phyloP scores from a whole-genome alignment of 2,797 vertebrate species.

The Brachyalestes nurse region DNA sequence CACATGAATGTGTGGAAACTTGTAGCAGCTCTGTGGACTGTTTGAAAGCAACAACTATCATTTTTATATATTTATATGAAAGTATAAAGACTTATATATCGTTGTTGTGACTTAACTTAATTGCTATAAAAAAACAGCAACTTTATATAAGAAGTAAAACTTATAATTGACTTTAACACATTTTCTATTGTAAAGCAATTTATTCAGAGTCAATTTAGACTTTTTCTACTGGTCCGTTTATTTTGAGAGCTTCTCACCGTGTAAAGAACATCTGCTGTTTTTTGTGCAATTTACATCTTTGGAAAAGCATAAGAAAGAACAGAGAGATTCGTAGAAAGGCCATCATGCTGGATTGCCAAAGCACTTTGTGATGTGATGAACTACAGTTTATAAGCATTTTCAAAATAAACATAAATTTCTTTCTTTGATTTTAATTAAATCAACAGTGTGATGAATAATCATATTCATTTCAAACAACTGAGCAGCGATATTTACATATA shows the following conservation, averaged over 20 bases:
- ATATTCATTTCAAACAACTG: no score
- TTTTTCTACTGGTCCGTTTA: no score
- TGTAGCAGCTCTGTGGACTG: background rate
- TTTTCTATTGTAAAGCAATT: no score
- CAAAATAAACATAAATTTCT: background rate
- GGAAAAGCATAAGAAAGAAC: background rate
- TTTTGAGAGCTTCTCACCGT: no score
- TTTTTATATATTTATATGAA: background rate
- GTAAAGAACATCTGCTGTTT: no score
- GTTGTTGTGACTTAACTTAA: no score
- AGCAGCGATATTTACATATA: no score
- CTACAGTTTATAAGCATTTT: background rate
- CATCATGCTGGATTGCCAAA: background rate
- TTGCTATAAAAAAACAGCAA: no score
- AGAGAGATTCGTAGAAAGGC: no score
- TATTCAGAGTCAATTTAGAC: no score
- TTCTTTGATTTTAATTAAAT: background rate
- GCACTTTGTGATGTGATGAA: background rate
- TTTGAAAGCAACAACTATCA: background rate
- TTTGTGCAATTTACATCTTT: background rate
- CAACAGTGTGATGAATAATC: background rate
- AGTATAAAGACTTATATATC: background rate
- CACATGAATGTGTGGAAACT: slow-evolving; percentile 16
- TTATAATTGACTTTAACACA: no score
- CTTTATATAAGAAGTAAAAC: no score